phyloP scores from a whole-genome alignment of 2,113 vertebrate species.

The Ceyx cyanopectus region DNA sequence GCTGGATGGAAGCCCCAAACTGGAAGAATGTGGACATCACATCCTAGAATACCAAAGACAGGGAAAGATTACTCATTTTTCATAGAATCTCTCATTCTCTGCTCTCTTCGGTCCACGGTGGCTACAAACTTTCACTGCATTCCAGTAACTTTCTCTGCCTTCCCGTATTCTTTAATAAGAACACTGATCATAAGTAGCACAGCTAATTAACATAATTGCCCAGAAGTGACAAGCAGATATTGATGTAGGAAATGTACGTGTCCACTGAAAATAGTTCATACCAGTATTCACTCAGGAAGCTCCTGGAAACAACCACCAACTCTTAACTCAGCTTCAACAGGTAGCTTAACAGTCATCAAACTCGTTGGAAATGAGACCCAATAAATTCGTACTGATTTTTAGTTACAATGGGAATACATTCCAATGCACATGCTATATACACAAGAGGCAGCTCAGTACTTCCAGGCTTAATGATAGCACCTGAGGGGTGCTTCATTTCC shows the following conservation, averaged over 20 bases:
- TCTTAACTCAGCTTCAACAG: not conserved
- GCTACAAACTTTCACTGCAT: not conserved
- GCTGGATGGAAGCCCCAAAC: constrained; percentile 97
- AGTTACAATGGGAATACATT: not conserved
- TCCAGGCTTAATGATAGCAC: not conserved
- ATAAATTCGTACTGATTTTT: not conserved
- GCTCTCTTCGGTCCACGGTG: not conserved
- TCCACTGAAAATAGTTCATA: not conserved
- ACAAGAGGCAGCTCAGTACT: not conserved
- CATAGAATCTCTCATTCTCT: not conserved
- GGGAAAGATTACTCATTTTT: not conserved
- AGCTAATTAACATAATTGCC: not conserved
- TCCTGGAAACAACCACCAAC: not conserved
- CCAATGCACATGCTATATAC: not conserved
- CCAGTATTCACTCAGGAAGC: not conserved
- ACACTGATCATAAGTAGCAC: not conserved
- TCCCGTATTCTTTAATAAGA: not conserved
- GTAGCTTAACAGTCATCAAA: not conserved
- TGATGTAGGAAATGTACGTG: not conserved
- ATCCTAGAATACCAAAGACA: constrained; percentile 81
- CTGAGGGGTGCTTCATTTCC: not conserved
- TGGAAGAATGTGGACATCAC: constrained; percentile 97
- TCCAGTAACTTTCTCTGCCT: not conserved
- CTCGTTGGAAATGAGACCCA: fast-evolving
- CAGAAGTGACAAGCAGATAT: not conserved